Evolutionary conservation across 2,113 vertebrate species (phyloP).

Genomic region (Apaloderma vittatum): DNA sequence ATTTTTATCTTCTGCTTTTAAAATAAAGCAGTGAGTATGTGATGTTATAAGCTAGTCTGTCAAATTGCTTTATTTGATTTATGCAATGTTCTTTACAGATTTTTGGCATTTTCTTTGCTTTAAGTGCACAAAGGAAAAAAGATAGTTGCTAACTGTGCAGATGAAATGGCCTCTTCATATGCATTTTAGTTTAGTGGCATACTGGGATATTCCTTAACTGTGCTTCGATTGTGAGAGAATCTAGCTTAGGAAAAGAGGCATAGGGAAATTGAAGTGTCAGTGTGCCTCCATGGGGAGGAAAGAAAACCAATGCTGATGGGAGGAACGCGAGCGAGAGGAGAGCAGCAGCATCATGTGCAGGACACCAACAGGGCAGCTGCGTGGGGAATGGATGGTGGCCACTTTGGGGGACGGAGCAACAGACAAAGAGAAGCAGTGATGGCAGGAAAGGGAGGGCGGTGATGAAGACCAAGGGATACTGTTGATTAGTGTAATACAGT

Average conservation of each 20-base stretch:
- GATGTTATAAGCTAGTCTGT: not conserved
- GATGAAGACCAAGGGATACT: not conserved
- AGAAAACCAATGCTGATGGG: not conserved
- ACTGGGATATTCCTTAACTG: not conserved
- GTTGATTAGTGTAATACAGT: not conserved
- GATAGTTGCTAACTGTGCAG: not conserved
- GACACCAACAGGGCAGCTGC: not conserved
- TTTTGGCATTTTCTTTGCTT: not conserved
- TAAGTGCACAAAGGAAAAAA: not conserved
- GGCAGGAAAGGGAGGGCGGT: not conserved
- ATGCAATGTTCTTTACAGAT: not conserved
- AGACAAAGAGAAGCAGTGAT: not conserved
- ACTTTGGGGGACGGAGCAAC: not conserved
- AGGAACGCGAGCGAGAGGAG: rapidly evolving
- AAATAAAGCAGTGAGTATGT: not conserved
- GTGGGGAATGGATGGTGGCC: not conserved
- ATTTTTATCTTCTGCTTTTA: constrained; percentile 40
- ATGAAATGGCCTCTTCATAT: not conserved
- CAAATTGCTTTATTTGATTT: not conserved
- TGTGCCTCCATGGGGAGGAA: not conserved
- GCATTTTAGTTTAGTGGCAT: not conserved
- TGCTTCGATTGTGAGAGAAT: not conserved
- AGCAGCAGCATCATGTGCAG: not conserved
- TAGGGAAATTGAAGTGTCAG: not conserved
- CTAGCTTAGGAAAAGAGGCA: not conserved